Base-by-base conservation (phyloP, 2,113 vertebrate genomes). In the Dolichallabes microphthalmus region DNA sequence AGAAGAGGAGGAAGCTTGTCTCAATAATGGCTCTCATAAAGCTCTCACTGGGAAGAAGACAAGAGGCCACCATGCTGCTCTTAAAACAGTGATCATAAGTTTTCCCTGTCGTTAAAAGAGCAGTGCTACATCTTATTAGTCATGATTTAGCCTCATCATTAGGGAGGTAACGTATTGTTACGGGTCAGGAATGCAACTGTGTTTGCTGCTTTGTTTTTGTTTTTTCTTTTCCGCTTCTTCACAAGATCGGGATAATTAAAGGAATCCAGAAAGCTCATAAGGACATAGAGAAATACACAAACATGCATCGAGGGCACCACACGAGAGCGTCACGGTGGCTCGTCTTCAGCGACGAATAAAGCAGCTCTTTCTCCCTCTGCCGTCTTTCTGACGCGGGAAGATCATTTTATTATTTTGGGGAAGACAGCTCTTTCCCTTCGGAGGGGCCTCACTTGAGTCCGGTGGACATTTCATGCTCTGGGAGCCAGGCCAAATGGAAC, bases 11-110 rank as follows among this genome's bases (percentile, higher is more conserved):
- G 77, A 84, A 91, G 88, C 86, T 93, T 88, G 92, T 93, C 92
- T 90, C 89, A 92, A 92, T 92, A 93, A 89, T 93, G 91, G 93
- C 85, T 93, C 92, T 69, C 81, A 89, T 95, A 94, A 95, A 94
- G 89, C 92, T 93, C 87, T 91, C 87, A 27, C 30, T 89, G 88
- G 68, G 88, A 92, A 90, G 93, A 91, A 93, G 93, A 90, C 91
- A 91, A 89, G 91, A 93, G 94, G 91, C 92, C 93, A 89, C 91
- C 91, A 74, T 84, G 91, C 90, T 93, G 91, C 87, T 91, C 85
- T 66, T 61, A 79, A 90, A 89, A 61, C 90, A 52, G n/a, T 12
- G 68, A 68, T 81, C 81, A 85, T 86, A 77, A 91, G 85, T 89
- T 84, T 83, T 71, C 52, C 9, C 55, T 22, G 66, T 50, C 64